Evolutionary conservation across 2,888 invertebrate species (phyloP).

Genomic region (Drosophila ezoana): DNA sequence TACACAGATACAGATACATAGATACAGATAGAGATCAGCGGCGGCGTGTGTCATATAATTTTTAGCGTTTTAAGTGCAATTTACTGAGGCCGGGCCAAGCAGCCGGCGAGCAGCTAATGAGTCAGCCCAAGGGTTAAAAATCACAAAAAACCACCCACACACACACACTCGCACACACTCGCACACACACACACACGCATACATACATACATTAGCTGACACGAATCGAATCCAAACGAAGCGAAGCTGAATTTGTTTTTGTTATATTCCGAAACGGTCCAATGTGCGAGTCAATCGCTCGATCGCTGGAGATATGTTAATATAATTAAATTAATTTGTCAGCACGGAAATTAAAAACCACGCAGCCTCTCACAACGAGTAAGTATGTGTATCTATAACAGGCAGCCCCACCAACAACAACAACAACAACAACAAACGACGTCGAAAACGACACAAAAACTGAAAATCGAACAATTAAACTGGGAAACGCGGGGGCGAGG

Average conservation of each 20-base stretch:
- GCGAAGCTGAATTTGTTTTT: conserved; percentile 26
- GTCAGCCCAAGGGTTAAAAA: conserved; percentile 69
- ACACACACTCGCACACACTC: conserved; percentile 22
- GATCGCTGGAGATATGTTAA: conserved; percentile 79
- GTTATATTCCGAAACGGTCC: conserved; percentile 38
- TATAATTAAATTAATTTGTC: conserved; percentile 83
- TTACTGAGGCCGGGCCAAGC: conserved; percentile 38
- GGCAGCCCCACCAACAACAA: background rate
- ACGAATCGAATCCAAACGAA: conserved; percentile 35
- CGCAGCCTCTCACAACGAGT: conserved; percentile 30
- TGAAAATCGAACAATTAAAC: conserved; percentile 77
- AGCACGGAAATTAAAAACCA: conserved; percentile 79
- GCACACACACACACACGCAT: background rate
- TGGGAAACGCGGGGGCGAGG: conserved; percentile 23
- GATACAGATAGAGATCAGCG: conserved; percentile 27
- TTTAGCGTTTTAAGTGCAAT: conserved; percentile 80
- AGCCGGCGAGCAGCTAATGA: conserved; percentile 60
- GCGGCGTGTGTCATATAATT: conserved; percentile 76
- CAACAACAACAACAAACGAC: conserved; percentile 25
- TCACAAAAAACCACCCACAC: conserved; percentile 35
- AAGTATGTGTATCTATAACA: background rate
- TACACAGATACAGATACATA: conserved; percentile 13
- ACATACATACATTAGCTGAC: conserved; percentile 20
- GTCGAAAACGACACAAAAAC: conserved; percentile 56
- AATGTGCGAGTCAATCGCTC: conserved; percentile 72